A percentile compares a stretch with the other conserved stretches of the same genome.
Conservation (phyloP, 2,888 invertebrate species). For the Drosophila niveifrons region DNA sequence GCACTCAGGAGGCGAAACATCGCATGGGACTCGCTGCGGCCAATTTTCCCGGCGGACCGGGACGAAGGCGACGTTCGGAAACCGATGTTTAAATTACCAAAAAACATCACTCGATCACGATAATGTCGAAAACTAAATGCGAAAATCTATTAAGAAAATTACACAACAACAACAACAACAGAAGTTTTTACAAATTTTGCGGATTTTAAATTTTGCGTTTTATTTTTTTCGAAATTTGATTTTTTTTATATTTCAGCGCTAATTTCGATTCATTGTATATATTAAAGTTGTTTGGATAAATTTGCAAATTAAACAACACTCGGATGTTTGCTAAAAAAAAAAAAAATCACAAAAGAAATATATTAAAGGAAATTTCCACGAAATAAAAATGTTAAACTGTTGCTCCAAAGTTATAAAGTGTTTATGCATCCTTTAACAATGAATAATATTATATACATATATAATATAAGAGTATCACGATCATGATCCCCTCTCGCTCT, state of each 20-base stretch:
- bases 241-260: neutral
- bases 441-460: constrained; percentile 5
- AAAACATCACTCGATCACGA: constrained; percentile 31
- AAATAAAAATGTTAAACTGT: constrained; percentile 73
- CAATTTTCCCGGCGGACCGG: constrained; percentile 95
- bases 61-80: constrained; percentile 92
- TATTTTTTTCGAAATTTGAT: neutral
- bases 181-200: constrained; percentile 1
- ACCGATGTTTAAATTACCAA: constrained; percentile 80
- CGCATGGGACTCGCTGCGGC: constrained; percentile 96
- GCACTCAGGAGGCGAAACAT: constrained; percentile 95
- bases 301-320: constrained; percentile 17
- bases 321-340: constrained; percentile 1
- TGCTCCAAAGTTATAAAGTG: constrained; percentile 72
- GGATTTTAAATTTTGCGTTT: constrained; percentile 2
- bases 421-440: constrained; percentile 48
- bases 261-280: constrained; percentile 50
- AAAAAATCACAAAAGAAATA: constrained; percentile 19
- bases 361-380: constrained; percentile 38
- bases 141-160: constrained; percentile 23
- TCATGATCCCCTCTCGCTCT: constrained; percentile 56
- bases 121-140: constrained; percentile 35
- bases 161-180: constrained; percentile 12
- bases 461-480: constrained; percentile 29
- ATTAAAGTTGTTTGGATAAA: constrained; percentile 30